Percentiles rank a stretch among this genome's conserved stretches.
Evolutionary conservation across 2,888 invertebrate species (phyloP).

Genomic region (Siphlonurus alternatus): DNA sequence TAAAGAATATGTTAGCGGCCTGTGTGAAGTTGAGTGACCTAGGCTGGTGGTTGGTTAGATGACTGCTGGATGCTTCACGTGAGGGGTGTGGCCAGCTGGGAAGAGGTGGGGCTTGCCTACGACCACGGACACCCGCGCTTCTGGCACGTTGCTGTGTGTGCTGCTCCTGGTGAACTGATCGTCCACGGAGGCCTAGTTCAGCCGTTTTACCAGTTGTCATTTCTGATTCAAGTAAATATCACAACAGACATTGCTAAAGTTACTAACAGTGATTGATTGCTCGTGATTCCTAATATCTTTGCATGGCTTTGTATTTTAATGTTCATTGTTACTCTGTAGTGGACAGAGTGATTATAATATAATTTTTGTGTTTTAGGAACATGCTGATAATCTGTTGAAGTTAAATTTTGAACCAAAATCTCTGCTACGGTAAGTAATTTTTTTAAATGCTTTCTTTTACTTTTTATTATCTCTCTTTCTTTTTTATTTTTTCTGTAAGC

Average conservation of each 20-base stretch:
- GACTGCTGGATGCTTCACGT: constrained; percentile 13
- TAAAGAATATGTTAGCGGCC: too few species aligned
- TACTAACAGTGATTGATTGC: too few species aligned
- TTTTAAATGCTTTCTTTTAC: not conserved
- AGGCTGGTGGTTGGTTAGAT: constrained; percentile 8
- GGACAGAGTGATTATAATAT: too few species aligned
- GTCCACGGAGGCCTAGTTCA: constrained; percentile 14
- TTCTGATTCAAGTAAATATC: not conserved
- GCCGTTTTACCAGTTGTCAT: constrained; percentile 10
- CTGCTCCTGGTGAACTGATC: constrained; percentile 10
- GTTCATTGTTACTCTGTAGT: too few species aligned
- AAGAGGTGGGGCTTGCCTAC: constrained; percentile 11
- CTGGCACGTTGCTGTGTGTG: constrained; percentile 10
- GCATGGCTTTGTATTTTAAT: not conserved
- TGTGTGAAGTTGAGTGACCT: not conserved
- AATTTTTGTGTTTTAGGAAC: constrained; percentile 14
- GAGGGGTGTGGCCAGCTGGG: constrained; percentile 6
- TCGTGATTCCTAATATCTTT: not conserved
- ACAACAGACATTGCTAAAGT: too few species aligned
- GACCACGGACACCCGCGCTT: constrained; percentile 15
- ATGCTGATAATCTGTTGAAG: constrained; percentile 15
- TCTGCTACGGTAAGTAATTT: constrained; percentile 13
- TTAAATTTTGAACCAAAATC: constrained; percentile 15
- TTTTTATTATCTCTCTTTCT: not conserved
- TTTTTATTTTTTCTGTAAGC: too few species aligned